Base-by-base conservation (phyloP, 2,113 vertebrate genomes). In the Phyllostomus hastatus region DNA sequence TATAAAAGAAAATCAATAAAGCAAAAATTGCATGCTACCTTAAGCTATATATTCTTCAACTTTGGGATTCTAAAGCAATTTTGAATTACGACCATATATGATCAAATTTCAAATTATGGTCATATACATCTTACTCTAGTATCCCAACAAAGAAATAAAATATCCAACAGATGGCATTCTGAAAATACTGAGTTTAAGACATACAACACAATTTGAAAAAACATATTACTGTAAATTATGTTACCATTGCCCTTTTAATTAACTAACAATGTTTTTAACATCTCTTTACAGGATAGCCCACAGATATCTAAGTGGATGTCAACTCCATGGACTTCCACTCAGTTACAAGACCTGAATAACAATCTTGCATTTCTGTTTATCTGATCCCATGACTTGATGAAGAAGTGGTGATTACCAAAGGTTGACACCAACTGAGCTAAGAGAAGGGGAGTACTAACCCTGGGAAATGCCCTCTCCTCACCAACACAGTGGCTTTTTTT, bases 1-100 rank as follows among this genome's bases (percentile, higher is more conserved):
- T 19, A 33, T 79, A 86, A 94, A 90, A 84, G 35, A 97, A 96
- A 97, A 81, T 48, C 59, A 96, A 80, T 87, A 90, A 95, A 83
- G 69, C 41, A 88, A 89, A 91, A 91, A 89, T 67, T 43, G 19
- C 4, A 24, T 83, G 72, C 12, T 88, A 66, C 33, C 41, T 91
- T 93, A 76, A 84, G 73, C 72, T 82, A 38, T 22, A 35, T 26
- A 59, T 4, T 38, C 52, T 93, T 95, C 90, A 79, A 86, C 31
- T 75, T 5, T 66, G 59, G 66, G 76, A 69, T 92, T 78, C 75
- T 87, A 26, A 85, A 82, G 28, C 73, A 75, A 89, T 90, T 80
- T 81, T 93, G 46, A 78, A 78, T n/a, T 78, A n/a, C 7, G 46
- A 50, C 31, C 28, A 48, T 48, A 33, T 48, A 76, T 33, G 73